These are phyloP conservation scores for Galerucella nymphaeae DNA, from an alignment of 2,888 invertebrate species.

Conservation along the genomic window DNA sequence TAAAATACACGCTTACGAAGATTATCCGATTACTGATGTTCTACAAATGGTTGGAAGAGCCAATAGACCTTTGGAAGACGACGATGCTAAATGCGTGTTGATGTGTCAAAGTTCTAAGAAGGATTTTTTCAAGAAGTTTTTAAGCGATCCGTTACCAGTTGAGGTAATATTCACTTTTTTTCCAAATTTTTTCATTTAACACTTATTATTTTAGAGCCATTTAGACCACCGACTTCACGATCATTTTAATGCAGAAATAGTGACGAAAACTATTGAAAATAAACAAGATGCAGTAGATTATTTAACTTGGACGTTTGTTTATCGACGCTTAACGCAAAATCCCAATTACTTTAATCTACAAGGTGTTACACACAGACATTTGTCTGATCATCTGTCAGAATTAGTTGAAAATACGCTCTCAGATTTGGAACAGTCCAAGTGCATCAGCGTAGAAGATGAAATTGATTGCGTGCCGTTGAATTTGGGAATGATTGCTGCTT, in stretches of 20 bases:
- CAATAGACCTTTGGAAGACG: constrained; percentile 91
- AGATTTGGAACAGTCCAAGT: constrained; percentile 96
- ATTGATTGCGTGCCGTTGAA: constrained; percentile 97
- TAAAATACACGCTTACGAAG: constrained; percentile 88
- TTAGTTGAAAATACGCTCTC: constrained; percentile 95
- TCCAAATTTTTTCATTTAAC: constrained; percentile 12
- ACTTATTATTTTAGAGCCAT: constrained; percentile 76
- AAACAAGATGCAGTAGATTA: constrained; percentile 99
- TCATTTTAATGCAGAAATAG: constrained; percentile 99
- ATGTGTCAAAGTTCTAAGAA: constrained; percentile 98
- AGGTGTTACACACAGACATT: constrained; percentile 94
- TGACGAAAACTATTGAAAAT: constrained; percentile 99
- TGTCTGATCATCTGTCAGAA: constrained; percentile 98
- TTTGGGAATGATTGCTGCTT: constrained; percentile 99
- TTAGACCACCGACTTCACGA: constrained; percentile 98
- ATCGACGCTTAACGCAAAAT: constrained; percentile 96
- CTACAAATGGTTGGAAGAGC: constrained; percentile 98
- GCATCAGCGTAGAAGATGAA: constrained; percentile 97
- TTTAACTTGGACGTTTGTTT: constrained; percentile 98
- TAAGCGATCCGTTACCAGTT: constrained; percentile 95
- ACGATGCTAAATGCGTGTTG: constrained; percentile 93
- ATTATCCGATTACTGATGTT: constrained; percentile 97
- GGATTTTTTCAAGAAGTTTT: constrained; percentile 97
- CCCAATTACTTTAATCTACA: constrained; percentile 99
- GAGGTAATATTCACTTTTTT: constrained; percentile 69